These are phyloP conservation scores for Pinna nobilis DNA, from an alignment of 1,140 invertebrate species.

Conservation along the genomic window DNA sequence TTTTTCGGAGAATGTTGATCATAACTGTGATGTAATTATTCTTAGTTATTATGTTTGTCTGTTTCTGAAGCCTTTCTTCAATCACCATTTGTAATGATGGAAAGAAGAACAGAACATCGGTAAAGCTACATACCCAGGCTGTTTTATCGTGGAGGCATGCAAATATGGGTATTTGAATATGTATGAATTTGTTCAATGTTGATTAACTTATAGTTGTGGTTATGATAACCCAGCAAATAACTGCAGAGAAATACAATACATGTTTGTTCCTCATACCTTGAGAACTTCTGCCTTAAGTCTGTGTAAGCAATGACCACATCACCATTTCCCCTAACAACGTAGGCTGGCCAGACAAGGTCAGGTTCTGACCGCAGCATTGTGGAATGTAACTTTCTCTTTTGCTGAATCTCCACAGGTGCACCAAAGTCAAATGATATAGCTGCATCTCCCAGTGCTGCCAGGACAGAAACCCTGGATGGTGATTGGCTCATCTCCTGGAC, in stretches of 20 bases:
- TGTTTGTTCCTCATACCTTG: constrained; percentile 5
- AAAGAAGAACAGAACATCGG: too few species aligned
- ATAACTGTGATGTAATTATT: too few species aligned
- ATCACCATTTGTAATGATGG: too few species aligned
- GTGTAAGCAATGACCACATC: constrained; percentile 80
- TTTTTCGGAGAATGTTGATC: too few species aligned
- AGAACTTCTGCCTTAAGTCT: constrained; percentile 70
- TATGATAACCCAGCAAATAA: too few species aligned
- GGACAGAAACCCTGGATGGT: constrained; percentile 52
- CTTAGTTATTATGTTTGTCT: too few species aligned
- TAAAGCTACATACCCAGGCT: too few species aligned
- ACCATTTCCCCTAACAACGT: constrained; percentile 88
- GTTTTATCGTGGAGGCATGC: too few species aligned
- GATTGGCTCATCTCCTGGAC: constrained; percentile 44
- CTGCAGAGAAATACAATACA: neutral
- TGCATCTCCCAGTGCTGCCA: constrained; percentile 83
- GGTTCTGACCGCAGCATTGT: neutral
- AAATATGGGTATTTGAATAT: too few species aligned
- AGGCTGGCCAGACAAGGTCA: constrained; percentile 82
- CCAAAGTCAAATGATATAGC: constrained; percentile 90
- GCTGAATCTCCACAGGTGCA: constrained; percentile 75
- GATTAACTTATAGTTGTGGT: too few species aligned
- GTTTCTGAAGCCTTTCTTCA: too few species aligned
- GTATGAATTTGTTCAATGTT: too few species aligned
- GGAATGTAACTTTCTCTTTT: constrained; percentile 32